Percentiles rank a stretch among this genome's conserved stretches.
Conservation (phyloP, 2,113 vertebrate species). For the Protobothrops flavoviridis region DNA sequence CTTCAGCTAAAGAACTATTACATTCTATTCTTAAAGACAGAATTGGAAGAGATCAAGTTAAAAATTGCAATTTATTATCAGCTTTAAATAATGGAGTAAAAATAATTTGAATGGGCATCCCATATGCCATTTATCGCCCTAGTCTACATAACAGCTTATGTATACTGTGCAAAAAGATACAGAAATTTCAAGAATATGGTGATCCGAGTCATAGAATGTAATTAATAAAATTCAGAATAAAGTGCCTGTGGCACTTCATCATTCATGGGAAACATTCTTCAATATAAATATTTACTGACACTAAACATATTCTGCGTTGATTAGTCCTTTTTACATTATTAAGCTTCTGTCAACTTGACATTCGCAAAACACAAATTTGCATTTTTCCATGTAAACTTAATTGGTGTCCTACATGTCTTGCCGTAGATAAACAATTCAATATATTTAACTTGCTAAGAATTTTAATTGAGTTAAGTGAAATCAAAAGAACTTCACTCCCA, state of each 20-base stretch:
- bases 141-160: not conserved
- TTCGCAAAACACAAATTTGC: constrained; percentile 65
- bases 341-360: constrained; percentile 67
- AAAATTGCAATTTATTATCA: not conserved
- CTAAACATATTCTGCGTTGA: constrained; percentile 73
- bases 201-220: constrained; percentile 33
- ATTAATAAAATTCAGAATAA: constrained; percentile 47
- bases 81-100: not conserved
- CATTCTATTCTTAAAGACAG: not conserved
- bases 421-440: constrained; percentile 67
- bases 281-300: constrained; percentile 69
- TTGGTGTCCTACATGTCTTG: constrained; percentile 64
- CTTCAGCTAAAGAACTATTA: not conserved
- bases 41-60: not conserved
- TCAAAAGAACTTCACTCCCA: constrained; percentile 57
- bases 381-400: constrained; percentile 70
- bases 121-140: not conserved
- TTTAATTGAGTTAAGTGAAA: constrained; percentile 64
- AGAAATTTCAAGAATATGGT: constrained; percentile 6
- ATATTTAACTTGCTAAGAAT: constrained; percentile 62
- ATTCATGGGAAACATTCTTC: constrained; percentile 49
- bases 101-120: not conserved
- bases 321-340: constrained; percentile 71
- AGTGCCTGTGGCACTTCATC: constrained; percentile 46
- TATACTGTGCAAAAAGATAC: constrained; percentile 5